Percentiles rank a stretch among this genome's conserved stretches.
phyloP scores from a whole-genome alignment of 2,797 vertebrate species.

The Protonibea diacanthus region DNA sequence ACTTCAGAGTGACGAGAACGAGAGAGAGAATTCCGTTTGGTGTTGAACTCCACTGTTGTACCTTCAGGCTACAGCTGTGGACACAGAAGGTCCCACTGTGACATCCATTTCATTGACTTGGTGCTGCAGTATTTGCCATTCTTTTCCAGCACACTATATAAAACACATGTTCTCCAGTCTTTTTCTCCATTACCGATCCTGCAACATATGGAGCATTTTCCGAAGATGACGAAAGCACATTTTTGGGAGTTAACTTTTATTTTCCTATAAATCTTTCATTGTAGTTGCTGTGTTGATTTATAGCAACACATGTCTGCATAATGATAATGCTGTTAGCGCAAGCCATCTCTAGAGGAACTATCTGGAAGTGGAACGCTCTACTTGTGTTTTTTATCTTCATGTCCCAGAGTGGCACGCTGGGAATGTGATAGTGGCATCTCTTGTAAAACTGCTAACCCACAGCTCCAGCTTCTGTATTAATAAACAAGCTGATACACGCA shows the following conservation, averaged over 20 bases:
- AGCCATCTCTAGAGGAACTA: constrained; percentile 51
- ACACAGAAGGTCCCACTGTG: constrained; percentile 70
- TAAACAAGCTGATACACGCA: constrained; percentile 61
- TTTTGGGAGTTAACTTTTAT: constrained; percentile 18
- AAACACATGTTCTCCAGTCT: constrained; percentile 45
- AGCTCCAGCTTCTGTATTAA: constrained; percentile 58
- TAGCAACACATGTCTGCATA: constrained; percentile 39
- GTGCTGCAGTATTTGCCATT: constrained; percentile 69
- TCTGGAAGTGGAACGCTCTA: constrained; percentile 50
- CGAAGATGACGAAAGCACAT: not conserved
- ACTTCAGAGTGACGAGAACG: constrained; percentile 71
- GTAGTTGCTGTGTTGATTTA: constrained; percentile 42
- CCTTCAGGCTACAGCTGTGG: constrained; percentile 70
- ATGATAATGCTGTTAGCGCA: constrained; percentile 44
- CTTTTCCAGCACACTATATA: constrained; percentile 36
- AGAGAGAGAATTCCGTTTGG: constrained; percentile 68
- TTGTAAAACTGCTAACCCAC: constrained; percentile 54
- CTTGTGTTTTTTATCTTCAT: constrained; percentile 53
- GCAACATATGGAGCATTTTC: not conserved
- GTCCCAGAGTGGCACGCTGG: constrained; percentile 48
- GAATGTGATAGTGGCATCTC: constrained; percentile 50
- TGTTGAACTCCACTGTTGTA: constrained; percentile 70
- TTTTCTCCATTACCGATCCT: constrained; percentile 28
- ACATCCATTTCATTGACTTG: constrained; percentile 70
- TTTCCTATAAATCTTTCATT: constrained; percentile 32